A percentile compares a stretch with the other conserved stretches of the same genome.
Conservation (phyloP, 2,113 vertebrate genomes). For the Elachura formosa region DNA sequence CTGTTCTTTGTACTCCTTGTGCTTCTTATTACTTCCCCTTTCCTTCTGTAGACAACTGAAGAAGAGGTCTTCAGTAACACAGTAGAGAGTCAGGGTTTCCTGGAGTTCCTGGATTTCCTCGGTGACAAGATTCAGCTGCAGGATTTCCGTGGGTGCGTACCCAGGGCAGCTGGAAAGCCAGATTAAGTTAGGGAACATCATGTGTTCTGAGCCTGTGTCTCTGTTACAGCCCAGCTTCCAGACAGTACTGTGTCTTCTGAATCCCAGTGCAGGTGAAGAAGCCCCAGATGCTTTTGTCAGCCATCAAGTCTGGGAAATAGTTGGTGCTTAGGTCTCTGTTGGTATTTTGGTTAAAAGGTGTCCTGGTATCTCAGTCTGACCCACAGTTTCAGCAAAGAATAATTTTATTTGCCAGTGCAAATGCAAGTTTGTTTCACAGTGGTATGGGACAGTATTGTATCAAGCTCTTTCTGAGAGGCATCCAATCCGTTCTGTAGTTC, state of each 20-base stretch:
- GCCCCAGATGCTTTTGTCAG: background rate
- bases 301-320: background rate
- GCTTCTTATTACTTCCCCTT: background rate
- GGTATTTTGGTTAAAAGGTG: background rate
- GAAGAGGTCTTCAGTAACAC: conserved; percentile 87
- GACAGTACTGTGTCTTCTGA: background rate
- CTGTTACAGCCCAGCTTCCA: background rate
- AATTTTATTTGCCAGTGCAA: background rate
- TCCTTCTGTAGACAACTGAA: conserved; percentile 77
- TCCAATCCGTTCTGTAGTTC: background rate
- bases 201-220: background rate
- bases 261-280: background rate
- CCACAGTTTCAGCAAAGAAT: background rate
- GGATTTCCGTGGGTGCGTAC: conserved; percentile 81
- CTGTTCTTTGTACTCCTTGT: background rate
- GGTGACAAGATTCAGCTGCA: conserved; percentile 82
- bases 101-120: conserved; percentile 83
- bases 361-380: background rate
- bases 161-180: background rate
- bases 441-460: background rate
- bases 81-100: conserved; percentile 83
- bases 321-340: background rate
- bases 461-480: background rate
- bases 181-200: background rate
- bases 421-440: background rate